Evolutionary conservation across 2,113 vertebrate species (phyloP).

Genomic region (Syngnathus typhle): DNA sequence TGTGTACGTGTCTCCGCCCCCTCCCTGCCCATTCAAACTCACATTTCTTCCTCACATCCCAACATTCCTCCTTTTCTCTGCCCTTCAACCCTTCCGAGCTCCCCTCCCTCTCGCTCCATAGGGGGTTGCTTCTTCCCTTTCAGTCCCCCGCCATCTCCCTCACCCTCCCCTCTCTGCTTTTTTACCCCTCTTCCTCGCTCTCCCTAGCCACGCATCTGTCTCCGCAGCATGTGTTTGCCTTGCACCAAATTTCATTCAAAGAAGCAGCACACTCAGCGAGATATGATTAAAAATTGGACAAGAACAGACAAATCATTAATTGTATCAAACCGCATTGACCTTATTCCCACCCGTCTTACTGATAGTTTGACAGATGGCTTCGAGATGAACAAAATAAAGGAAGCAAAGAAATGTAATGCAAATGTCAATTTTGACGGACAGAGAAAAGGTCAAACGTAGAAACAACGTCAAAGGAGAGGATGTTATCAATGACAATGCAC

Average conservation of each 20-base stretch:
- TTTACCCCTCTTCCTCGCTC: slow-evolving; percentile 29
- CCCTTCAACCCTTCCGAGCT: slow-evolving; percentile 57
- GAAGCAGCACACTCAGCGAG: slow-evolving; percentile 32
- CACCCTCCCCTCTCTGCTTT: slow-evolving; percentile 34
- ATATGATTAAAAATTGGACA: slow-evolving; percentile 32
- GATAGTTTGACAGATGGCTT: neutral
- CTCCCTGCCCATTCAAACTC: slow-evolving; percentile 17
- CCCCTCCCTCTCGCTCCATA: slow-evolving; percentile 55
- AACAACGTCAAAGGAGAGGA: slow-evolving; percentile 2
- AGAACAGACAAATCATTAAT: slow-evolving; percentile 16
- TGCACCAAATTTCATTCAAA: slow-evolving; percentile 62
- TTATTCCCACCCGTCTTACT: neutral
- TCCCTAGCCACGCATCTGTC: slow-evolving; percentile 57
- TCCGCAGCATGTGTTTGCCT: slow-evolving; percentile 65
- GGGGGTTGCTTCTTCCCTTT: slow-evolving; percentile 65
- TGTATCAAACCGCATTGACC: neutral
- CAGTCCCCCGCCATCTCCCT: slow-evolving; percentile 56
- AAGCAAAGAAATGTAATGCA: neutral
- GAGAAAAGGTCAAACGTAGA: neutral
- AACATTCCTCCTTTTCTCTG: slow-evolving; percentile 58
- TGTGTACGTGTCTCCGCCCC: slow-evolving; percentile 5
- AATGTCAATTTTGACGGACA: neutral
- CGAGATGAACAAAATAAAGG: neutral
- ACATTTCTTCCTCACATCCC: slow-evolving; percentile 49
- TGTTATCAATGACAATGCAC: slow-evolving; percentile 20